Conservation (phyloP, 2,888 invertebrate genomes). For the Brassicogethes aeneus region DNA sequence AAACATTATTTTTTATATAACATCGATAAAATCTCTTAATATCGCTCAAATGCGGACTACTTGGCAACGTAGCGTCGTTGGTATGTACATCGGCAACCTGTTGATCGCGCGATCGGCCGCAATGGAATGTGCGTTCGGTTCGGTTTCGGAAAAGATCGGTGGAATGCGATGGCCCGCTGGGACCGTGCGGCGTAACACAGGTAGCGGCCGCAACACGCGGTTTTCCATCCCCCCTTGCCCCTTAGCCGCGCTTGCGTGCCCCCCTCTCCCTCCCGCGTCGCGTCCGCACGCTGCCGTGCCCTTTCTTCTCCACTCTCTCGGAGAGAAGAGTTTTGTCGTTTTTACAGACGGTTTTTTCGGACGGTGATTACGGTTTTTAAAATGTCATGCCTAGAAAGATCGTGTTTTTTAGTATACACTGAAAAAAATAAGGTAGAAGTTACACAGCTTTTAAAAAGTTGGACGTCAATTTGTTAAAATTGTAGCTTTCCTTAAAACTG, state of each 20-base stretch:
- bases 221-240: slow-evolving; percentile 17
- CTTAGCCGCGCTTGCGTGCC: slow-evolving; percentile 28
- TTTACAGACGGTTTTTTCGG: too few relatives aligned
- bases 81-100: too few relatives aligned
- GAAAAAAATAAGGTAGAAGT: too few relatives aligned
- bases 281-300: not conserved
- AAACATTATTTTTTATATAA: too few relatives aligned
- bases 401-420: too few relatives aligned
- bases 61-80: slow-evolving; percentile 3
- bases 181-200: slow-evolving; percentile 40
- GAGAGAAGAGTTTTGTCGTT: too few relatives aligned
- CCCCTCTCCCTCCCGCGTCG: slow-evolving; percentile 9
- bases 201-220: slow-evolving; percentile 29
- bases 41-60: slow-evolving; percentile 1
- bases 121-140: slow-evolving; percentile 26
- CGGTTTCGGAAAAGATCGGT: slow-evolving; percentile 39
- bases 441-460: too few relatives aligned
- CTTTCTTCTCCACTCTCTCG: not conserved
- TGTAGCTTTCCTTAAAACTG: too few relatives aligned
- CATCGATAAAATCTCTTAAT: too few relatives aligned
- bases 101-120: slow-evolving; percentile 3
- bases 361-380: too few relatives aligned
- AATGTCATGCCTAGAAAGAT: too few relatives aligned
- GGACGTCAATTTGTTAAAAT: too few relatives aligned
- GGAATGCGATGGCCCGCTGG: slow-evolving; percentile 45